phyloP scores from a whole-genome alignment of 2,797 vertebrate species.

The Pogoniulus pusillus region DNA sequence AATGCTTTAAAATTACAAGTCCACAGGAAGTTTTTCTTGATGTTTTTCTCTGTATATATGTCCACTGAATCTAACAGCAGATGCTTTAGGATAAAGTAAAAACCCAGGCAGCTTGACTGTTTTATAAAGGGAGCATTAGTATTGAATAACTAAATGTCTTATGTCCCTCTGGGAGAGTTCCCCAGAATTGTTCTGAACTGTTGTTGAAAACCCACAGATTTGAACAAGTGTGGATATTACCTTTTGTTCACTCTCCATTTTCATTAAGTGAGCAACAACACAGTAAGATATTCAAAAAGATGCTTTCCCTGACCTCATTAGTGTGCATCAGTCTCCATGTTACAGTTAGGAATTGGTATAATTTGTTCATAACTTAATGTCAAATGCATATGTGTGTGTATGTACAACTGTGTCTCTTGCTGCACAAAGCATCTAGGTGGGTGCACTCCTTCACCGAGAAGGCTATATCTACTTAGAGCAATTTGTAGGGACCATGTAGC shows the following conservation, averaged over 20 bases:
- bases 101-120: neutral
- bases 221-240: neutral
- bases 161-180: neutral
- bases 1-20: neutral
- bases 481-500: neutral
- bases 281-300: neutral
- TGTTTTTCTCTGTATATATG: neutral
- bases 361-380: neutral
- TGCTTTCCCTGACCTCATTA: neutral
- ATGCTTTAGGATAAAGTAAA: neutral
- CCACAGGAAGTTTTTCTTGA: neutral
- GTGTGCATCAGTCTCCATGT: neutral
- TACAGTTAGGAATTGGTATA: neutral
- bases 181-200: neutral
- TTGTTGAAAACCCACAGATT: neutral
- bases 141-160: neutral
- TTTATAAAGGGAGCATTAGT: neutral
- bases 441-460: neutral
- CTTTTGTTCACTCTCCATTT: neutral
- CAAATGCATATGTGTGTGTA: fast-evolving
- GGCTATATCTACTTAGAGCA: neutral
- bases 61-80: neutral
- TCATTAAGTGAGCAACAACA: neutral
- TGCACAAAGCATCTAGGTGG: neutral
- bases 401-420: neutral